phyloP scores from a whole-genome alignment of 1,140 invertebrate genomes.

The Drosophila erecta region DNA sequence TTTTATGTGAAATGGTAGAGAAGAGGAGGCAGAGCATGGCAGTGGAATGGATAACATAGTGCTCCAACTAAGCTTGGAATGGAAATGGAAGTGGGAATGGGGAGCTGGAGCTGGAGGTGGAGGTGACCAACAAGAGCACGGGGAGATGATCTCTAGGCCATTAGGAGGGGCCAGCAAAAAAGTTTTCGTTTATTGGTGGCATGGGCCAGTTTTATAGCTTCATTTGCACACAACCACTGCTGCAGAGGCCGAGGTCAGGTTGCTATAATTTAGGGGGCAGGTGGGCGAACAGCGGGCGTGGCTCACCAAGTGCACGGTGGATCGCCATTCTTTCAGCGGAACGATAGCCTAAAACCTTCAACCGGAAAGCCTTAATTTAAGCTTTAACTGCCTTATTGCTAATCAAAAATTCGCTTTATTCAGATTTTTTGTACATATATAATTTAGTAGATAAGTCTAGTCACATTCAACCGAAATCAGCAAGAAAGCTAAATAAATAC shows the following conservation, averaged over 20 bases:
- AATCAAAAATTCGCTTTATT: not conserved
- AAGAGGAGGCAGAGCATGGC: not conserved
- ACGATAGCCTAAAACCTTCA: conserved; percentile 18
- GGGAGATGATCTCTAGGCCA: conserved; percentile 56
- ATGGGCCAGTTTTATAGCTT: conserved; percentile 77
- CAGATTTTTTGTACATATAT: not conserved
- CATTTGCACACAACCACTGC: conserved; percentile 58
- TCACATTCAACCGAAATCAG: not conserved
- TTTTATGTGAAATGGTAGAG: not conserved
- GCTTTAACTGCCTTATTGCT: not conserved
- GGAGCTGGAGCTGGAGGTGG: not conserved
- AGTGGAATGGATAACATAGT: conserved; percentile 20
- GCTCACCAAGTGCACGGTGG: conserved; percentile 20
- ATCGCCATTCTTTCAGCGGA: conserved; percentile 17
- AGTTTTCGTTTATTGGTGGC: conserved; percentile 59
- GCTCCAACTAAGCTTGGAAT: not conserved
- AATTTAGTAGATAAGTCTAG: not conserved
- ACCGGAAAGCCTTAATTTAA: not conserved
- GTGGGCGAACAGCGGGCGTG: conserved; percentile 17
- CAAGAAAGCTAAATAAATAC: too few species aligned
- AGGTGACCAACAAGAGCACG: not conserved
- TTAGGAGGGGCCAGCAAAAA: conserved; percentile 66
- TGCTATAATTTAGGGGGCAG: not conserved
- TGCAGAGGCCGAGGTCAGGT: conserved; percentile 36
- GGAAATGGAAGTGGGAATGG: not conserved